Percentiles rank a stretch among this genome's conserved stretches.
phyloP scores from a whole-genome alignment of 2,113 vertebrate species.

The Dendropsophus ebraccatus region DNA sequence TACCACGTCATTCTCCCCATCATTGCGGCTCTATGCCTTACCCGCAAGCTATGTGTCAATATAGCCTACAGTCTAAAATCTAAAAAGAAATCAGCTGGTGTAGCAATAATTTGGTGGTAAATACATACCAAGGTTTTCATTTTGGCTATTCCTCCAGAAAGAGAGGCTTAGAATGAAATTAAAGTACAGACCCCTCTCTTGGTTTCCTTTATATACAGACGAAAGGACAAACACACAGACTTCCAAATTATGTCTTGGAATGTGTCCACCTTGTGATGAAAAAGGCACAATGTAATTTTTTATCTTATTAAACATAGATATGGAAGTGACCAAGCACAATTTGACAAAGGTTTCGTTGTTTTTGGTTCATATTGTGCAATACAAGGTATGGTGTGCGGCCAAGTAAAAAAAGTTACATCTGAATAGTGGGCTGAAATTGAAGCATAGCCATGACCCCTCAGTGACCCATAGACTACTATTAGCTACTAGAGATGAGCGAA shows the following conservation, averaged over 20 bases:
- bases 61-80: neutral
- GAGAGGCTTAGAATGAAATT: constrained; percentile 12
- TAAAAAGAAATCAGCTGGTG: neutral
- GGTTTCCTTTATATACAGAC: constrained; percentile 34
- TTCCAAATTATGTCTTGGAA: constrained; percentile 41
- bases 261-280: constrained; percentile 27
- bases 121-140: constrained; percentile 50
- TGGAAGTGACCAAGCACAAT: neutral
- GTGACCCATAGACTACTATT: neutral
- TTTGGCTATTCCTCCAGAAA: neutral
- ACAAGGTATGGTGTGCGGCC: neutral
- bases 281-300: constrained; percentile 28
- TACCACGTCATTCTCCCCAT: neutral
- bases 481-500: no score
- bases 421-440: neutral
- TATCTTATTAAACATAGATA: constrained; percentile 52
- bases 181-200: constrained; percentile 22
- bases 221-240: neutral
- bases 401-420: neutral
- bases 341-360: constrained; percentile 29
- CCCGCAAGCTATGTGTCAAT: neutral
- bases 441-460: neutral
- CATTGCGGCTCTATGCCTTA: neutral
- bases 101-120: neutral
- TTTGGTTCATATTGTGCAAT: neutral